Evolutionary conservation across 1,140 invertebrate genomes (phyloP).

Genomic region (Caerostris darwini): DNA sequence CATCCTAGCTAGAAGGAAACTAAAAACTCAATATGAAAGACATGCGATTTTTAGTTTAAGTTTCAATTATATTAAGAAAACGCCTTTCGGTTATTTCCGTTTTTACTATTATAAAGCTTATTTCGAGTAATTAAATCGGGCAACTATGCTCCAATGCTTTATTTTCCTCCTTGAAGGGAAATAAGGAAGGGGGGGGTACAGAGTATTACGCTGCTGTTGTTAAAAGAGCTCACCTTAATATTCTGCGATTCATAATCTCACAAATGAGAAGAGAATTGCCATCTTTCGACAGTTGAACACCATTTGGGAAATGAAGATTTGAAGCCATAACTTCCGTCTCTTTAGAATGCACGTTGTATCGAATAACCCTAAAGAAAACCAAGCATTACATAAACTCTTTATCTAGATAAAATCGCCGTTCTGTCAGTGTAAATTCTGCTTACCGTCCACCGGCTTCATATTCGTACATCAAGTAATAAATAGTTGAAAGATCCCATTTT

Average conservation of each 20-base stretch:
- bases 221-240: constrained; percentile 42
- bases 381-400: not conserved
- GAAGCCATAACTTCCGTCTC: constrained; percentile 63
- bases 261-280: constrained; percentile 77
- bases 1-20: too few relatives aligned
- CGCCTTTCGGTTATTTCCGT: not conserved
- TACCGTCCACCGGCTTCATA: constrained; percentile 89
- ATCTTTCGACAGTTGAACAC: constrained; percentile 79
- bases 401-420: not conserved
- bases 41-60: too few relatives aligned
- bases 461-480: constrained; percentile 84
- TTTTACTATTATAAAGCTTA: constrained; percentile 10
- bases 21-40: too few relatives aligned
- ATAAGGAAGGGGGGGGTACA: too few relatives aligned
- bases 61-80: too few relatives aligned
- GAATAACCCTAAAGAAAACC: constrained; percentile 69
- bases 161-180: too few relatives aligned
- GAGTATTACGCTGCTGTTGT: too few relatives aligned
- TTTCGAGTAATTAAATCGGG: too few relatives aligned
- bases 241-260: constrained; percentile 73
- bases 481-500: constrained; percentile 86
- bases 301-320: constrained; percentile 78
- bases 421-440: not conserved
- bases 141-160: too few relatives aligned
- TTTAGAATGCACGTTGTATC: constrained; percentile 75